A percentile compares a stretch with the other conserved stretches of the same genome.
Conservation (phyloP, 2,797 vertebrate species). For the Phrynocephalus guinanensis region DNA sequence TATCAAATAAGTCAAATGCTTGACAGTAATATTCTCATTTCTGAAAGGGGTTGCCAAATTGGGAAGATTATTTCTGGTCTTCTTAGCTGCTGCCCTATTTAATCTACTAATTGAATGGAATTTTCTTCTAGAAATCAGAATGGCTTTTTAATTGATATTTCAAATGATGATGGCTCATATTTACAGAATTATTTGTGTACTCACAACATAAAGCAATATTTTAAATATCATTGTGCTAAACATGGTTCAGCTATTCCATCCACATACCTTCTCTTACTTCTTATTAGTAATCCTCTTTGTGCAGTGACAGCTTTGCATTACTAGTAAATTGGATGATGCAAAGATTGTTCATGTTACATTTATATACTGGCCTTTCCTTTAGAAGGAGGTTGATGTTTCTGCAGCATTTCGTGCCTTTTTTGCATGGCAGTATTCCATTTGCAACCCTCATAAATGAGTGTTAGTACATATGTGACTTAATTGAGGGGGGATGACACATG, state of each 20-base stretch:
- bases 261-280: background rate
- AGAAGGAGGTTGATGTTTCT: background rate
- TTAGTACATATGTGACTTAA: background rate
- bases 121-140: slow-evolving; percentile 50
- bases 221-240: slow-evolving; percentile 44
- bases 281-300: slow-evolving; percentile 20
- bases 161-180: background rate
- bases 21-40: slow-evolving; percentile 70
- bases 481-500: slow-evolving; percentile 10
- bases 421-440: slow-evolving; percentile 14
- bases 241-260: slow-evolving; percentile 1
- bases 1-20: slow-evolving; percentile 70
- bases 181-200: slow-evolving; percentile 47
- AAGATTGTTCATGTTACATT: slow-evolving; percentile 20
- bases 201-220: slow-evolving; percentile 31
- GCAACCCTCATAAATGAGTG: slow-evolving; percentile 35
- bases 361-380: slow-evolving; percentile 33
- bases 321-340: slow-evolving; percentile 41
- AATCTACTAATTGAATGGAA: slow-evolving; percentile 54
- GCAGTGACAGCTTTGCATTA: slow-evolving; percentile 1
- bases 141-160: slow-evolving; percentile 27
- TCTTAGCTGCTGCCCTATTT: slow-evolving; percentile 54
- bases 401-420: slow-evolving; percentile 30
- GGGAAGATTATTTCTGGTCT: slow-evolving; percentile 63
- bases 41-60: slow-evolving; percentile 65